Percentiles rank a stretch among this genome's conserved stretches.
Evolutionary conservation across 1,140 invertebrate genomes (phyloP).

Genomic region (Drosophila cardini): DNA sequence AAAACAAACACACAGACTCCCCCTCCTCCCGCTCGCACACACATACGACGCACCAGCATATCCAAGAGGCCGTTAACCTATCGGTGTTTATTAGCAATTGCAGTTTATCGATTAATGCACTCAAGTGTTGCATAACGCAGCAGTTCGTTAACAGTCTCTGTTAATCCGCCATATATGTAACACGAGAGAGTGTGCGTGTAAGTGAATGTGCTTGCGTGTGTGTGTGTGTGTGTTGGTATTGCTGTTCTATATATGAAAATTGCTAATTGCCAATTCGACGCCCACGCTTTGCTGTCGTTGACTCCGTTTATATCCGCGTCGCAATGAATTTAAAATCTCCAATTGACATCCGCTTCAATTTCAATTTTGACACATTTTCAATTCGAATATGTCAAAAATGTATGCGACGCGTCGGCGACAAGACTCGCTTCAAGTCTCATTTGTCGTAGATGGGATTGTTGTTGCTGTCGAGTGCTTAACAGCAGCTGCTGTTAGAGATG

Average conservation of each 20-base stretch:
- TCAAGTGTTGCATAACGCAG: conserved; percentile 19
- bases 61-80: conserved; percentile 37
- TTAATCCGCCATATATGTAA: conserved; percentile 15
- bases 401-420: conserved; percentile 44
- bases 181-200: neutral
- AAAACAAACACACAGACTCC: conserved; percentile 1
- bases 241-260: conserved; percentile 17
- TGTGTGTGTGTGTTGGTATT: conserved; percentile 32
- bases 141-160: conserved; percentile 6
- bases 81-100: conserved; percentile 14
- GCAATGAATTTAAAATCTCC: conserved; percentile 46
- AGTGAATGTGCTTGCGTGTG: conserved; percentile 3
- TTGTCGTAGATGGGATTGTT: conserved; percentile 11
- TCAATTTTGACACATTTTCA: conserved; percentile 78
- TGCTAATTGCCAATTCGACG: conserved; percentile 26
- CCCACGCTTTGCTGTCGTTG: conserved; percentile 31
- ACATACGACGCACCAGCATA: too few relatives aligned
- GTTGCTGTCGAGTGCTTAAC: conserved; percentile 41
- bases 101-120: conserved; percentile 26
- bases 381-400: conserved; percentile 44
- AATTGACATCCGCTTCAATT: conserved; percentile 80
- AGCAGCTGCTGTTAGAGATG: conserved; percentile 39
- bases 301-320: conserved; percentile 64
- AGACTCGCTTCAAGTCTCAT: conserved; percentile 30
- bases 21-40: neutral